phyloP scores from a whole-genome alignment of 2,888 invertebrate genomes.

The Formica aserva region DNA sequence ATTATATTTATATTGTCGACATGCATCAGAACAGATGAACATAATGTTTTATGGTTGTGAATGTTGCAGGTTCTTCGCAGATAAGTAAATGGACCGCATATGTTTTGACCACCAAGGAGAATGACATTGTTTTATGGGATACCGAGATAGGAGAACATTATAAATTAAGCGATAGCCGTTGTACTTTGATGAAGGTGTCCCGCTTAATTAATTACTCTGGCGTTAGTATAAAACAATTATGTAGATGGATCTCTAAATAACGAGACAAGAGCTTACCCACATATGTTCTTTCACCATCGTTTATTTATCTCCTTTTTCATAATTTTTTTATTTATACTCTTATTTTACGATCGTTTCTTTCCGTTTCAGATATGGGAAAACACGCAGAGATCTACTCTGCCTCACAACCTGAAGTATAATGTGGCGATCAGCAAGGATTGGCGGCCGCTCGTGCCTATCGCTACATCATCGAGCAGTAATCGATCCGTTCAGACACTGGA shows the following conservation, averaged over 20 bases:
- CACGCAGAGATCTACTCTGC: conserved; percentile 78
- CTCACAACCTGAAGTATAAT: conserved; percentile 80
- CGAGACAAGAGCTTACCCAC: background rate
- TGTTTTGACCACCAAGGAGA: conserved; percentile 78
- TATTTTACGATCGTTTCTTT: background rate
- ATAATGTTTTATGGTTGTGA: background rate
- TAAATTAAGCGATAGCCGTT: conserved; percentile 80
- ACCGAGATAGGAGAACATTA: conserved; percentile 82
- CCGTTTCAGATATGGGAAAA: conserved; percentile 83
- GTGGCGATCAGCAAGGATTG: conserved; percentile 81
- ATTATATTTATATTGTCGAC: background rate
- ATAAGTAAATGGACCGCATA: conserved; percentile 82
- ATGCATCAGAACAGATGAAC: background rate
- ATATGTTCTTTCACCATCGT: background rate
- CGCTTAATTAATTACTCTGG: conserved; percentile 82
- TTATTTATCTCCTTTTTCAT: background rate
- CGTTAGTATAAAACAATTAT: conserved; percentile 72
- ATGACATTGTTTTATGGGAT: conserved; percentile 80
- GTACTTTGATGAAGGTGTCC: conserved; percentile 80
- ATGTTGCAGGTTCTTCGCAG: conserved; percentile 81
- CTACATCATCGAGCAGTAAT: conserved; percentile 55
- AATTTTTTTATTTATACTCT: background rate
- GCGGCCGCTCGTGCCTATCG: conserved; percentile 75
- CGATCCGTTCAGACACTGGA: conserved; percentile 79
- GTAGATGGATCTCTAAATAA: background rate